phyloP scores from a whole-genome alignment of 2,113 vertebrate species.

The Sprattus sprattus region DNA sequence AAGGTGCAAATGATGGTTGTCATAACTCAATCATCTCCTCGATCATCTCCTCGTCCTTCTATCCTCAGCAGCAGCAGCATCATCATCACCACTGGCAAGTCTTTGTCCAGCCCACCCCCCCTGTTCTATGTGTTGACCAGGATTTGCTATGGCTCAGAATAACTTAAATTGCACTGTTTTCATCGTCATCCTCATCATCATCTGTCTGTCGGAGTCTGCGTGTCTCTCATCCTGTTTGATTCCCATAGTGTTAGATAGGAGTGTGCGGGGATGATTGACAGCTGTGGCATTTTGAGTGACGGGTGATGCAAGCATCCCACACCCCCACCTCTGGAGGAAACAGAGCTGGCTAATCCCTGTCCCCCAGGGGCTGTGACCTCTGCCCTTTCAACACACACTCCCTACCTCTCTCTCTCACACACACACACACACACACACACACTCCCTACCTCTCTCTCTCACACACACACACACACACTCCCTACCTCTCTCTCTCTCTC shows the following conservation, averaged over 20 bases:
- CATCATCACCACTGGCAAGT: no score
- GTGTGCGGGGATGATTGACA: background rate
- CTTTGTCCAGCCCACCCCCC: no score
- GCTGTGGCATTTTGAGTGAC: conserved; percentile 5
- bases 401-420: background rate
- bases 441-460: background rate
- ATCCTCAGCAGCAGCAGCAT: no score
- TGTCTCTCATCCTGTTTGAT: background rate
- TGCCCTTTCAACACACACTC: background rate
- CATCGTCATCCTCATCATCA: background rate
- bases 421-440: background rate
- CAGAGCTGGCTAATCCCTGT: background rate
- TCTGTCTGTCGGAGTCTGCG: background rate
- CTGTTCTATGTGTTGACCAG: no score
- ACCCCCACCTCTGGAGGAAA: background rate
- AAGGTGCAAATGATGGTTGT: no score
- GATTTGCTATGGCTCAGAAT: no score
- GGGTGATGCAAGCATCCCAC: background rate
- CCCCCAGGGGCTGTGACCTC: background rate
- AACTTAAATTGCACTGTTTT: background rate
- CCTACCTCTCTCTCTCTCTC: no score
- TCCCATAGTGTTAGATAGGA: background rate
- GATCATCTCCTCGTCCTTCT: no score
- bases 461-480: background rate
- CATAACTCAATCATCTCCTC: no score